Conservation (phyloP, 2,113 vertebrate species). For the Pogona vitticeps region DNA sequence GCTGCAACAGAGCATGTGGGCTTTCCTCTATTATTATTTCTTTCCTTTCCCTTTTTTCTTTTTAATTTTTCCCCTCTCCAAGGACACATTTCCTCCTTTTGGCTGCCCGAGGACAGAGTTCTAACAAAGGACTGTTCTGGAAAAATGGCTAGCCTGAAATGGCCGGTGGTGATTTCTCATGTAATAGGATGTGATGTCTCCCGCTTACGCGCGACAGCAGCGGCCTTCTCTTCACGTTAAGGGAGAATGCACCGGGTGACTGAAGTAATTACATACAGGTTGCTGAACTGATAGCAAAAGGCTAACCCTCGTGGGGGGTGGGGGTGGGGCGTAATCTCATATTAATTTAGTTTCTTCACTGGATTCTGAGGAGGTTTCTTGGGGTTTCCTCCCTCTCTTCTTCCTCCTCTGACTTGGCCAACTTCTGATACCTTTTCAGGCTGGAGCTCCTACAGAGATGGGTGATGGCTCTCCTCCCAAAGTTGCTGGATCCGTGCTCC, state of each 20-base stretch:
- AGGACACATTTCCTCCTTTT: background rate
- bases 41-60: background rate
- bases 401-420: background rate
- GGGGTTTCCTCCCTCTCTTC: background rate
- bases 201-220: conserved; percentile 58
- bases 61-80: too few relatives aligned
- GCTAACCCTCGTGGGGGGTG: conserved; percentile 13
- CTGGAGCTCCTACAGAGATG: background rate
- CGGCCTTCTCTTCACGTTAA: conserved; percentile 66
- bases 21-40: too few relatives aligned
- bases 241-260: conserved; percentile 53
- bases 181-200: conserved; percentile 68
- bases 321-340: too few relatives aligned
- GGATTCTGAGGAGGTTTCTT: background rate
- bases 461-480: too few relatives aligned
- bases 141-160: conserved; percentile 59
- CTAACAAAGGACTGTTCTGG: conserved; percentile 61
- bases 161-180: conserved; percentile 55
- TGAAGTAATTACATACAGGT: conserved; percentile 67
- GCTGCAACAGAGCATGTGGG: too few relatives aligned
- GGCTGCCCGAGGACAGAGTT: conserved; percentile 58
- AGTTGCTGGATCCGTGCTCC: too few relatives aligned
- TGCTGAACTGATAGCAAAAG: conserved; percentile 50
- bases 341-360: background rate
- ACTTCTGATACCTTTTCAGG: background rate